Percentiles rank a stretch among this genome's conserved stretches.
phyloP scores from a whole-genome alignment of 1,140 invertebrate genomes.

The Charaxes varanes region DNA sequence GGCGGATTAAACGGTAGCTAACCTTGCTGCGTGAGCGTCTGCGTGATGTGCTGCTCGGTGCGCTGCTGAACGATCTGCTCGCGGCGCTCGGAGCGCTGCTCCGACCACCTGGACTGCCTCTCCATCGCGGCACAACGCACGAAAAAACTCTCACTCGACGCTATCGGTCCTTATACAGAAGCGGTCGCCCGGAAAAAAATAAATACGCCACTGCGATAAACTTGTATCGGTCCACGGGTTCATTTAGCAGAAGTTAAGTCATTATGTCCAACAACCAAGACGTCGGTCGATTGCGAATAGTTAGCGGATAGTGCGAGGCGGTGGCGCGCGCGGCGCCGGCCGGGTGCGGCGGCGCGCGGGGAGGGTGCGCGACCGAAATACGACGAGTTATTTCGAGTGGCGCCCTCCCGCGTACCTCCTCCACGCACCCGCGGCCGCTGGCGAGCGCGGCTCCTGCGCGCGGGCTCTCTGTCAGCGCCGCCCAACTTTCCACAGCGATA shows the following conservation, averaged over 20 bases:
- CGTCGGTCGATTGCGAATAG: conserved; percentile 91
- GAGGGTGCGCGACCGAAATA: conserved; percentile 53
- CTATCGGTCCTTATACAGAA: conserved; percentile 52
- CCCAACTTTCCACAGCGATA: no score
- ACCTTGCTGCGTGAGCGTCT: conserved; percentile 88
- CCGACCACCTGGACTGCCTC: conserved; percentile 71
- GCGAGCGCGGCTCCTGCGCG: not conserved
- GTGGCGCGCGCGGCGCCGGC: conserved; percentile 38
- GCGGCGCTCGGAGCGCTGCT: conserved; percentile 75
- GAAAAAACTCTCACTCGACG: conserved; percentile 65
- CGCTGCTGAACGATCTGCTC: conserved; percentile 79
- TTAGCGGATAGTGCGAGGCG: conserved; percentile 80
- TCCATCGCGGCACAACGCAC: conserved; percentile 63
- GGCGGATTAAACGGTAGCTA: conserved; percentile 44
- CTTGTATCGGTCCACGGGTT: conserved; percentile 77
- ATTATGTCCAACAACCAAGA: conserved; percentile 89
- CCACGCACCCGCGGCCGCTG: conserved; percentile 11
- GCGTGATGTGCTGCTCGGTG: conserved; percentile 84
- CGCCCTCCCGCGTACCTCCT: conserved; percentile 41
- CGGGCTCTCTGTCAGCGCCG: not conserved
- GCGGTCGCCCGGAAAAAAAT: conserved; percentile 44
- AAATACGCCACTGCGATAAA: conserved; percentile 64
- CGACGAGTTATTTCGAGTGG: conserved; percentile 59
- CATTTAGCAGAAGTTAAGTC: conserved; percentile 86
- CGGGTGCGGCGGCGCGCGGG: conserved; percentile 35